Evolutionary conservation across 2,888 invertebrate genomes (phyloP).

Genomic region (Clitarchus hookeri): DNA sequence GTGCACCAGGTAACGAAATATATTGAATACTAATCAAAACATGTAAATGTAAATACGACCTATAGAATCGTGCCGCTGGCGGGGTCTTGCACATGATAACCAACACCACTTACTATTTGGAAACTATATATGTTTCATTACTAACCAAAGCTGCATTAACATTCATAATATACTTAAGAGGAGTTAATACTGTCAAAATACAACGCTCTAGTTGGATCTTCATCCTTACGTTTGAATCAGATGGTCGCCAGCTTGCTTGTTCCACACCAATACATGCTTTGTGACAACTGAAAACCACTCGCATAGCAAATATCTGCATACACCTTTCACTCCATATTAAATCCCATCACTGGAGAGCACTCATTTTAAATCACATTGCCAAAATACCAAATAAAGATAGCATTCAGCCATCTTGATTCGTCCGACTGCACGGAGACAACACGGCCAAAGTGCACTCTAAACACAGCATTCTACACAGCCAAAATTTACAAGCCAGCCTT

Average conservation of each 20-base stretch:
- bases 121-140: neutral
- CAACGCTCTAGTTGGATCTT: neutral
- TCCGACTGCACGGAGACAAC: conserved; percentile 37
- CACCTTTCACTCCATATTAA: conserved; percentile 12
- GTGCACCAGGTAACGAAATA: neutral
- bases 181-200: neutral
- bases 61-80: neutral
- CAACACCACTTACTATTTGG: neutral
- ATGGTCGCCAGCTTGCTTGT: conserved; percentile 16
- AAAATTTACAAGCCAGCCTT: conserved; percentile 30
- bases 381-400: conserved; percentile 32
- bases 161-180: neutral
- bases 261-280: neutral
- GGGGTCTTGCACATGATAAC: neutral
- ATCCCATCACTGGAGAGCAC: neutral
- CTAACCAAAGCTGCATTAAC: neutral
- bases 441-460: conserved; percentile 27
- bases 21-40: neutral
- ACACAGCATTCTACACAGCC: conserved; percentile 25
- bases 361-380: neutral
- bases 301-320: neutral
- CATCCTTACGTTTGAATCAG: conserved; percentile 15
- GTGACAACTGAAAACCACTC: neutral
- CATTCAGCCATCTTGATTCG: conserved; percentile 44
- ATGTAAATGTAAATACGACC: neutral